Evolutionary conservation across 2,888 invertebrate genomes (phyloP).

Genomic region (Rhingia rostrata): DNA sequence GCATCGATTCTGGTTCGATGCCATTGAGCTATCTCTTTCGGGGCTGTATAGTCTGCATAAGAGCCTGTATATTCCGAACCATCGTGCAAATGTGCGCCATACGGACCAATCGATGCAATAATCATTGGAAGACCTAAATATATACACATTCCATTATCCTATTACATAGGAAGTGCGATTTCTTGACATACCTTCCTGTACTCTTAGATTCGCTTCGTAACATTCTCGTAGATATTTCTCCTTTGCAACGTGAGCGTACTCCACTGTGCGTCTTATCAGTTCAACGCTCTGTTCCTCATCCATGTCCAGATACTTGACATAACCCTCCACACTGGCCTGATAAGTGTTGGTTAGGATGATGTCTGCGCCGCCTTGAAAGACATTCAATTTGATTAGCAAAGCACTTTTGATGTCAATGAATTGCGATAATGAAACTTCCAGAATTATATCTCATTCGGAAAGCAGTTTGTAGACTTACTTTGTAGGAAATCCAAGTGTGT

Average conservation of each 20-base stretch:
- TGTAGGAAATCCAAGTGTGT: slow-evolving; percentile 92
- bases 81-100: slow-evolving; percentile 94
- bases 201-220: slow-evolving; percentile 79
- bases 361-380: slow-evolving; percentile 90
- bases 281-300: slow-evolving; percentile 87
- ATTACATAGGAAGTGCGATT: slow-evolving; percentile 40
- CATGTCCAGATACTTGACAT: slow-evolving; percentile 89
- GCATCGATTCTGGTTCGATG: slow-evolving; percentile 92
- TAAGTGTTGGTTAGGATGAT: slow-evolving; percentile 95
- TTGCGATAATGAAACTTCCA: slow-evolving; percentile 5
- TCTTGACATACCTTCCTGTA: slow-evolving; percentile 64
- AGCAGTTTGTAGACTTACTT: slow-evolving; percentile 83
- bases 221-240: slow-evolving; percentile 85
- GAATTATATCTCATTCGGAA: neutral
- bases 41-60: slow-evolving; percentile 87
- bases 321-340: slow-evolving; percentile 92
- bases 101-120: slow-evolving; percentile 96
- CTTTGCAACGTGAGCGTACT: slow-evolving; percentile 89
- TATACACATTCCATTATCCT: neutral
- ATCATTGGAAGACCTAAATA: slow-evolving; percentile 85
- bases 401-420: neutral
- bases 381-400: slow-evolving; percentile 59
- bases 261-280: slow-evolving; percentile 89
- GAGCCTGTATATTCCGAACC: slow-evolving; percentile 96
- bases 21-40: slow-evolving; percentile 90